Evolutionary conservation across 1,140 invertebrate genomes (phyloP).

Genomic region (Scaptodrosophila lebanonensis): DNA sequence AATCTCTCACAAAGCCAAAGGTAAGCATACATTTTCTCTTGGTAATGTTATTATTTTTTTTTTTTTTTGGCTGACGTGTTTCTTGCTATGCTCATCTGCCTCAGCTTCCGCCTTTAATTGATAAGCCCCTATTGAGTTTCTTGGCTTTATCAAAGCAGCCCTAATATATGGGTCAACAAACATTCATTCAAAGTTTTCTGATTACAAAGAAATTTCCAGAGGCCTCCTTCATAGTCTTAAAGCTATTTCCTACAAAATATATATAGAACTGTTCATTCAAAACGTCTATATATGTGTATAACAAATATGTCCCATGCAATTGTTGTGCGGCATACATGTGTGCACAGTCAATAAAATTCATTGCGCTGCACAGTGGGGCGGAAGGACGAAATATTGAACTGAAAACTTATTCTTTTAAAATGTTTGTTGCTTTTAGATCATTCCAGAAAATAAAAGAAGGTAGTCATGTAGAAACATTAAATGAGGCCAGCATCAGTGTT

Average conservation of each 20-base stretch:
- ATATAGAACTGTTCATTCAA: no score
- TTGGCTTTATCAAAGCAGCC: conserved; percentile 3
- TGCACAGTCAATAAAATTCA: conserved; percentile 23
- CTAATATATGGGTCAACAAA: conserved; percentile 48
- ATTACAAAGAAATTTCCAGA: conserved; percentile 59
- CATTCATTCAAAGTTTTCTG: conserved; percentile 45
- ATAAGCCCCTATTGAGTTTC: conserved; percentile 30
- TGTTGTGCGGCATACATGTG: conserved; percentile 2
- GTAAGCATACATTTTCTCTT: neutral
- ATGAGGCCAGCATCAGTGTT: no score
- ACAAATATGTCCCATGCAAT: no score
- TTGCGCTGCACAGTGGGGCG: no score
- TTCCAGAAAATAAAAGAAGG: no score
- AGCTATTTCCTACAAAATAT: no score
- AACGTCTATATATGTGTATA: conserved; percentile 7
- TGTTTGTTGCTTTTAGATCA: no score
- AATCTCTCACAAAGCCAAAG: conserved; percentile 26
- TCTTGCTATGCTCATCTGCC: conserved; percentile 7
- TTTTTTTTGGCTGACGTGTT: conserved; percentile 48
- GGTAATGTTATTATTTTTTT: conserved; percentile 11
- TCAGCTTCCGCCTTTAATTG: conserved; percentile 51
- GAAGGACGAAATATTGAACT: no score
- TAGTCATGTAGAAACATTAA: no score
- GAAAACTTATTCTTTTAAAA: no score
- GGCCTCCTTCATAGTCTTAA: conserved; percentile 16